These are phyloP conservation scores for Anthoptus insignis DNA, from an alignment of 2,888 invertebrate genomes.

Conservation along the genomic window DNA sequence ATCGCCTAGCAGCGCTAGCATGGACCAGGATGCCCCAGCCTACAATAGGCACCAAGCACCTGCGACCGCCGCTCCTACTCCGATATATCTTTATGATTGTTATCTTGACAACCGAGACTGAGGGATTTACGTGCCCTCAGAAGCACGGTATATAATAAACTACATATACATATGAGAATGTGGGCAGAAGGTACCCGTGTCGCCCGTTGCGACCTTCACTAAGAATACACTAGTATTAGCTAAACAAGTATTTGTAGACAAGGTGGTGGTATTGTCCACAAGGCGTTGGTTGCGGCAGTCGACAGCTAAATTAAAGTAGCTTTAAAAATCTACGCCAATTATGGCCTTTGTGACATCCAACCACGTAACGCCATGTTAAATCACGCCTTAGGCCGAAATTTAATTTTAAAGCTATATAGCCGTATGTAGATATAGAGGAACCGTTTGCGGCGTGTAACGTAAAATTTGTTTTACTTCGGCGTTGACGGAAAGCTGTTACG, in stretches of 20 bases:
- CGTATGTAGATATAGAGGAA: too few species aligned
- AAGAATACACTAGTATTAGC: background rate
- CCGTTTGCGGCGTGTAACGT: background rate
- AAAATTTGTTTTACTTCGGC: background rate
- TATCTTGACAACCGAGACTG: too few species aligned
- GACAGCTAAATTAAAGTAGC: background rate
- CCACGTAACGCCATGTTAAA: background rate
- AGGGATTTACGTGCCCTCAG: too few species aligned
- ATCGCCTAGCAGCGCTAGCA: too few species aligned
- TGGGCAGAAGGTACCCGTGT: background rate
- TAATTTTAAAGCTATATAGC: background rate
- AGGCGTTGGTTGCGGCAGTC: constrained; percentile 11
- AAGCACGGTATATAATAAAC: too few species aligned
- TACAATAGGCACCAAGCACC: too few species aligned
- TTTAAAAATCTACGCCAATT: background rate
- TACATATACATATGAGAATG: too few species aligned
- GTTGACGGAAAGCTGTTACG: background rate
- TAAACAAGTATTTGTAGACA: background rate
- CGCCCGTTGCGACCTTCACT: background rate
- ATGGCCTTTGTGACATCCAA: background rate
- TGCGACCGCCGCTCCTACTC: too few species aligned
- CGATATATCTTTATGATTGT: too few species aligned
- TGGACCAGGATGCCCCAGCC: too few species aligned
- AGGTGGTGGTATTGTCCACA: background rate
- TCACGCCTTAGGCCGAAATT: background rate